Base-by-base conservation (phyloP, 1,140 invertebrate genomes). In the Drosophila trapezifrons region DNA sequence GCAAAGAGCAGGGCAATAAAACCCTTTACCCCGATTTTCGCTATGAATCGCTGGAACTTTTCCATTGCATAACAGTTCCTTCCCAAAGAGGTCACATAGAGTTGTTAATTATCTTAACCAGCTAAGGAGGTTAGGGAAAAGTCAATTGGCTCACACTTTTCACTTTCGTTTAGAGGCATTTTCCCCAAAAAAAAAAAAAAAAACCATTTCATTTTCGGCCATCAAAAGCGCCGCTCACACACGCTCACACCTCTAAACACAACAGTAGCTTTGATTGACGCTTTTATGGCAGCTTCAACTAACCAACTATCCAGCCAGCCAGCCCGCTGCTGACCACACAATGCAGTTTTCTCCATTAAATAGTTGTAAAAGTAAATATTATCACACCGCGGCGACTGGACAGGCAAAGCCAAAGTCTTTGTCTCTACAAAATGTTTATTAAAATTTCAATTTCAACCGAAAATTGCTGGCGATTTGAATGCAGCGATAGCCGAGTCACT, bases 211-310 rank as follows among this genome's bases (percentile, higher is more conserved):
- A 35, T 58, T 65, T 51, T 54, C 29, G 59, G 46, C 54, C 66
- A 75, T 78, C 65, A 80, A 80, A 80, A 80, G 58, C 29, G 73
- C 78, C 78, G 78, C 45, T 4, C 40, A 74, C 49, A 65, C 74
- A 55, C 43, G 67, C 67, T 62, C 59, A 55, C 18, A 66, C 71
- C 62, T 65, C 37, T 59, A n/a, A 45, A 46, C 46, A 35, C 32
- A 22, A 56, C 56, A 72, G 70, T 72, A 72, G 71, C 80, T 62
- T 74, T 82, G 62, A 52, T 40, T 63, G 79, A 82, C 37, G 42
- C 51, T 65, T 66, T 72, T 52, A 76, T 38, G 55, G 54, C 67
- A 47, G 51, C 65, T 46, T 9, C 62, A 46, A 27, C 49, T 77
- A 27, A 37, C 25, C 35, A 25, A 46, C 58, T 59, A 20, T 49